Conservation (phyloP, 2,888 invertebrate species). For the Drosophila ezoana region DNA sequence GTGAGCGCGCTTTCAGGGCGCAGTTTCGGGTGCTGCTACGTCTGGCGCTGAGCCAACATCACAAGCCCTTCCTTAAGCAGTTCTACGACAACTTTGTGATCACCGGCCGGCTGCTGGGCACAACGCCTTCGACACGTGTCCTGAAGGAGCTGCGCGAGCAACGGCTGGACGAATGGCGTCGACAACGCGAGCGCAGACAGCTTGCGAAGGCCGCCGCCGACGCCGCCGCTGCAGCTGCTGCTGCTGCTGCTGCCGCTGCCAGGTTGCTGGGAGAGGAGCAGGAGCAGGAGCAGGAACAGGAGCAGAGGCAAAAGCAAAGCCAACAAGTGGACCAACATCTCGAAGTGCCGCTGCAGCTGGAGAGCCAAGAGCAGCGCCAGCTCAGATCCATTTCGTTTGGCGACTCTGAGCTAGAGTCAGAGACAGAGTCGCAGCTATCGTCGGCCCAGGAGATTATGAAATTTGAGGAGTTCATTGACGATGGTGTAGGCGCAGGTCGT, state of each 20-base stretch:
- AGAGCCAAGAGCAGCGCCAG: conserved; percentile 40
- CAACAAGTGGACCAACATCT: conserved; percentile 40
- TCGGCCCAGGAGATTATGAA: conserved; percentile 82
- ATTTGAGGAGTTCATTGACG: conserved; percentile 82
- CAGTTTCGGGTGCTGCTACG: conserved; percentile 83
- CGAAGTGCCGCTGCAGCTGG: conserved; percentile 42
- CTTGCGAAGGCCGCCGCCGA: conserved; percentile 44
- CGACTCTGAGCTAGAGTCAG: conserved; percentile 82
- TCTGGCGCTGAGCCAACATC: conserved; percentile 81
- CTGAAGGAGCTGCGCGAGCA: conserved; percentile 74
- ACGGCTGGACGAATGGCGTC: conserved; percentile 75
- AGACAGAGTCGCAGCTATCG: conserved; percentile 81
- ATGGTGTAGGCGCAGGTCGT: conserved; percentile 80
- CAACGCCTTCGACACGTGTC: conserved; percentile 80
- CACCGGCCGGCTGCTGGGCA: conserved; percentile 79
- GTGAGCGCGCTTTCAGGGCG: conserved; percentile 83
- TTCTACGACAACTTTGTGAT: conserved; percentile 83
- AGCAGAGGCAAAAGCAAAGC: conserved; percentile 11
- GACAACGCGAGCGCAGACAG: conserved; percentile 65
- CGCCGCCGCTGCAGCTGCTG: conserved; percentile 25
- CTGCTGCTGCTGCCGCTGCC: conserved; percentile 6
- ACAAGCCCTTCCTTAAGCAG: conserved; percentile 83
- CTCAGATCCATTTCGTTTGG: conserved; percentile 70
- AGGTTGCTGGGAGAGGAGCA: conserved; percentile 9
- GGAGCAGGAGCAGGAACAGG: conserved; percentile 17